Conservation (phyloP, 2,113 vertebrate species). For the Eurystomus gularis region DNA sequence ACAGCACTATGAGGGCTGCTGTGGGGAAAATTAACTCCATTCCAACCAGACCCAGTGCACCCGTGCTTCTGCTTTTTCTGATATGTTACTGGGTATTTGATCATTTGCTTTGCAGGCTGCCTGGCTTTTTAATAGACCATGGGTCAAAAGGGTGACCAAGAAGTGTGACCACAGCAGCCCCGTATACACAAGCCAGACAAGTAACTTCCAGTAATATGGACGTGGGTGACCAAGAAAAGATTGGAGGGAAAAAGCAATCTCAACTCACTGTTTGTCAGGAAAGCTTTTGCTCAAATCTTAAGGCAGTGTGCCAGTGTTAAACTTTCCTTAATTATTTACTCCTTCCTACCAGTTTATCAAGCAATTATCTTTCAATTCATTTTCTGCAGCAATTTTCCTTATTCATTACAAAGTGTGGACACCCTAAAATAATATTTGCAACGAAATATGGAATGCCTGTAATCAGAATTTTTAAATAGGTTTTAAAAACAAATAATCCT, state of each 20-base stretch:
- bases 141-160: not conserved
- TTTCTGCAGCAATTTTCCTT: not conserved
- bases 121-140: not conserved
- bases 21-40: not conserved
- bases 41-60: not conserved
- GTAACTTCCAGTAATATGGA: not conserved
- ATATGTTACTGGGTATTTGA: not conserved
- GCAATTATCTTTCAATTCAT: not conserved
- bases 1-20: too few relatives aligned
- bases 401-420: not conserved
- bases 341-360: not conserved
- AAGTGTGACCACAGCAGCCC: fast-evolving
- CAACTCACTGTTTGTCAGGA: not conserved
- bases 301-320: not conserved
- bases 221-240: not conserved
- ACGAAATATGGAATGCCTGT: not conserved
- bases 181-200: not conserved
- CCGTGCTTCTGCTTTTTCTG: not conserved
- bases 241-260: not conserved
- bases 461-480: not conserved
- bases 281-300: not conserved
- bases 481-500: not conserved
- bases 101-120: not conserved
- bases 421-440: not conserved
- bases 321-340: not conserved